These are phyloP conservation scores for Pitta sordida DNA, from an alignment of 2,113 vertebrate genomes.

Conservation along the genomic window DNA sequence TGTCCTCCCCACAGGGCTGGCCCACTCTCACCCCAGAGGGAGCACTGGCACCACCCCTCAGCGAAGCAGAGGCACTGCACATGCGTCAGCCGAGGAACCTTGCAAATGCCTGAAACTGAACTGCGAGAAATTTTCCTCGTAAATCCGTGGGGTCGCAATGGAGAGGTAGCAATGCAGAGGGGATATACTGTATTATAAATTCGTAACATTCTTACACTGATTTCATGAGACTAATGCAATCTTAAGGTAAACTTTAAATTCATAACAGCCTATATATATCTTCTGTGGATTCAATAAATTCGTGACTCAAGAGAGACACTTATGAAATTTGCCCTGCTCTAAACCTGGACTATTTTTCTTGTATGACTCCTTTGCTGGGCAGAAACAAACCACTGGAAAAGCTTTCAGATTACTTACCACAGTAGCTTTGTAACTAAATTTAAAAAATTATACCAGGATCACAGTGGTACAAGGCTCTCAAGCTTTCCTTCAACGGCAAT, in stretches of 20 bases:
- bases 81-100: too few species aligned
- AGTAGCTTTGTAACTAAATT: neutral
- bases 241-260: neutral
- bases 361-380: neutral
- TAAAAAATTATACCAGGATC: neutral
- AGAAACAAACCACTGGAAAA: neutral
- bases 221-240: neutral
- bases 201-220: neutral
- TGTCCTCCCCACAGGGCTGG: too few species aligned
- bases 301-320: neutral
- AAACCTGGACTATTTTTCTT: neutral
- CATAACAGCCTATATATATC: neutral
- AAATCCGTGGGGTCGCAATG: too few species aligned
- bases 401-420: neutral
- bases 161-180: too few species aligned
- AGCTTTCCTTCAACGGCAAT: neutral
- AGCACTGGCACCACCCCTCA: too few species aligned
- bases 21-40: too few species aligned
- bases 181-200: too few species aligned
- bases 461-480: neutral
- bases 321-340: neutral
- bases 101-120: too few species aligned
- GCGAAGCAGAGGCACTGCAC: too few species aligned
- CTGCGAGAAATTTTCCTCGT: too few species aligned
- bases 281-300: neutral